A percentile compares a stretch with the other conserved stretches of the same genome.
Evolutionary conservation across 2,113 vertebrate species (phyloP).

Genomic region (Chloropsis cyanopogon): DNA sequence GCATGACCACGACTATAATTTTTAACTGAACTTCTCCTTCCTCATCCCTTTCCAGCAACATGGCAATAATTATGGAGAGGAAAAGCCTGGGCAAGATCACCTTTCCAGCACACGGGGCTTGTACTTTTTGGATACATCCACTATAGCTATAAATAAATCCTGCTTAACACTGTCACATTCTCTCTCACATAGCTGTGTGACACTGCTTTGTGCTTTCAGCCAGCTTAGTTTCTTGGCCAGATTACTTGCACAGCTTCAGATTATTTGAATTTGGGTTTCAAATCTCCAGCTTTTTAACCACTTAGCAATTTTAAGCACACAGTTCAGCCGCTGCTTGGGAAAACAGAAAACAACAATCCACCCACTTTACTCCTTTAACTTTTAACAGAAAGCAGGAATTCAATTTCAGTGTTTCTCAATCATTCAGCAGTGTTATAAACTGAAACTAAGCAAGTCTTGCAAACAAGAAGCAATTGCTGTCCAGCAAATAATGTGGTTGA

Average conservation of each 20-base stretch:
- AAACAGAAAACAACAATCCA: background rate
- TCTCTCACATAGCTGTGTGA: background rate
- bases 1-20: fast-evolving
- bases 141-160: background rate
- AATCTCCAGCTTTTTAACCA: background rate
- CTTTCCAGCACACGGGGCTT: background rate
- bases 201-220: background rate
- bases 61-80: background rate
- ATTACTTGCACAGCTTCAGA: background rate
- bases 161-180: background rate
- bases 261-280: background rate
- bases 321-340: background rate
- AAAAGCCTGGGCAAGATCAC: background rate
- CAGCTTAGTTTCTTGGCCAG: background rate
- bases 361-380: background rate
- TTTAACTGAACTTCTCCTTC: background rate
- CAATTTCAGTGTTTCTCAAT: background rate
- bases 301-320: background rate
- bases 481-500: background rate
- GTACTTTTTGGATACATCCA: background rate
- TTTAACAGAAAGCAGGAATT: background rate
- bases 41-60: background rate
- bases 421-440: background rate
- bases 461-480: background rate
- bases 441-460: background rate